These are phyloP conservation scores for Apogon hyalosoma DNA, from an alignment of 2,797 vertebrate species.

Conservation along the genomic window DNA sequence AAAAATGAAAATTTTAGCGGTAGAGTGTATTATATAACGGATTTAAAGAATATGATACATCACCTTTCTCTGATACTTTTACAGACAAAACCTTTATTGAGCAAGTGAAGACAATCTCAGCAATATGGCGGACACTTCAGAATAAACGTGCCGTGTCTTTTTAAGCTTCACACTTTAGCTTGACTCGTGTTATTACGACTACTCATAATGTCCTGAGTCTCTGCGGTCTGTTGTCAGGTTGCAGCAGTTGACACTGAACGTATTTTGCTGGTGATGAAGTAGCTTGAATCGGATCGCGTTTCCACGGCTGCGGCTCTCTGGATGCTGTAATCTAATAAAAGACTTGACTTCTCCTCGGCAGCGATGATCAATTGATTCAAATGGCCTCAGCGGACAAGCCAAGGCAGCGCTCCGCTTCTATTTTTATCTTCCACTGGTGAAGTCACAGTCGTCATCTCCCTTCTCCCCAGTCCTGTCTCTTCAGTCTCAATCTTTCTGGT, in stretches of 20 bases:
- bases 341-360: slow-evolving; percentile 29
- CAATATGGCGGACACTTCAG: no score
- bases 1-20: no score
- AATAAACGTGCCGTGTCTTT: no score
- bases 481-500: slow-evolving; percentile 40
- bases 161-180: no score
- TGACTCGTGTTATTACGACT: no score
- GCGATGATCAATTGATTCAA: slow-evolving; percentile 66
- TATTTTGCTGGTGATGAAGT: slow-evolving; percentile 22
- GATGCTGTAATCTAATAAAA: slow-evolving; percentile 61
- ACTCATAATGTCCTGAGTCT: no score
- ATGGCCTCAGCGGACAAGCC: slow-evolving; percentile 45
- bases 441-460: slow-evolving; percentile 46
- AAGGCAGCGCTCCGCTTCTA: slow-evolving; percentile 47
- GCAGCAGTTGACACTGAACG: not conserved
- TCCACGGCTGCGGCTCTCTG: slow-evolving; percentile 17
- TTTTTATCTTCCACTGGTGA: slow-evolving; percentile 62
- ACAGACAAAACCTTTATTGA: no score
- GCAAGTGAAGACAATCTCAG: no score
- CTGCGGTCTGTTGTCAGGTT: not conserved
- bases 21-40: no score
- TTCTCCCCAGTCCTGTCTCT: slow-evolving; percentile 22
- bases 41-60: no score
- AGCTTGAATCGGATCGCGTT: slow-evolving; percentile 20
- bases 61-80: no score